Conservation (phyloP, 2,797 vertebrate species). For the Pangasius larnaudii region DNA sequence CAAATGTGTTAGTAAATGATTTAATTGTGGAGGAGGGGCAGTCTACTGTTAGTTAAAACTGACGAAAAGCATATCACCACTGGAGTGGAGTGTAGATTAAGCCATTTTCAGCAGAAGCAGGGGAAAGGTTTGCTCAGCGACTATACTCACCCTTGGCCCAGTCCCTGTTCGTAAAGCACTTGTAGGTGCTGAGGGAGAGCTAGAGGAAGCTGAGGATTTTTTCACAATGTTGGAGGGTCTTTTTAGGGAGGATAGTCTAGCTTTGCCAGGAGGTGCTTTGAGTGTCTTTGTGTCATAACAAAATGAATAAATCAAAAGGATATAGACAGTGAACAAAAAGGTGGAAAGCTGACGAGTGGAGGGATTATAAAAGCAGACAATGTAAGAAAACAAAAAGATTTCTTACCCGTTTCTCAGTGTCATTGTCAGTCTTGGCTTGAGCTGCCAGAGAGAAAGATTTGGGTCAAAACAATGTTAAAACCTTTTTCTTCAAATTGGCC, state of each 20-base stretch:
- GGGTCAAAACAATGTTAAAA: constrained; percentile 20
- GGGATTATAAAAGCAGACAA: neutral
- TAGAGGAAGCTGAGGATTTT: constrained; percentile 68
- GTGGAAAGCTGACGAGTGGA: neutral
- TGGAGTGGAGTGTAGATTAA: constrained; percentile 2
- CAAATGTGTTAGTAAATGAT: neutral
- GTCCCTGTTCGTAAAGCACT: constrained; percentile 67
- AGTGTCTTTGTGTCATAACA: constrained; percentile 71
- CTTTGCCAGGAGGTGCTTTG: constrained; percentile 79
- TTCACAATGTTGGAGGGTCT: constrained; percentile 74
- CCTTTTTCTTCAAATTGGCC: neutral
- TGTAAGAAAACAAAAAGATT: neutral
- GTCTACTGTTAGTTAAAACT: constrained; percentile 17
- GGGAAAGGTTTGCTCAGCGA: constrained; percentile 6
- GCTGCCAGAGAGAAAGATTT: constrained; percentile 60
- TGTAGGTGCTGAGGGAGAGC: constrained; percentile 73
- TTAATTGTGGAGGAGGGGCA: neutral
- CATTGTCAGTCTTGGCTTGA: constrained; percentile 73
- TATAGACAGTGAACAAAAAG: neutral
- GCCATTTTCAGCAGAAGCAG: constrained; percentile 2
- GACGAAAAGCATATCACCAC: constrained; percentile 10
- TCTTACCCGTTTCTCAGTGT: constrained; percentile 74
- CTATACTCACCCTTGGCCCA: constrained; percentile 81
- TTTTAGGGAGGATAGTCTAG: constrained; percentile 79
- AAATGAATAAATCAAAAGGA: constrained; percentile 42